Evolutionary conservation across 2,113 vertebrate species (phyloP).

Genomic region (Hippocampus mohnikei): DNA sequence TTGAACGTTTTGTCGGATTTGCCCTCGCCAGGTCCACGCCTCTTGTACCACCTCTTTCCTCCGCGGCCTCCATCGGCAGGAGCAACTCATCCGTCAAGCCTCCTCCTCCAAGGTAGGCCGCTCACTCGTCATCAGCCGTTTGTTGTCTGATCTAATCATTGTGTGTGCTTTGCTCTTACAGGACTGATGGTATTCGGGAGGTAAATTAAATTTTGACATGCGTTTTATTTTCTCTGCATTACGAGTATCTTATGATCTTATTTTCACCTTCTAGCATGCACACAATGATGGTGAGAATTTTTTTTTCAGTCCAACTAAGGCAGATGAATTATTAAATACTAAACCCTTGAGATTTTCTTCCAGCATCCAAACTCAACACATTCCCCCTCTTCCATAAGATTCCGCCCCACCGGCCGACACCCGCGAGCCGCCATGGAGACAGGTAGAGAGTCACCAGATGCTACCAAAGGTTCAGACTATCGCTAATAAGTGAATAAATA

Average conservation of each 20-base stretch:
- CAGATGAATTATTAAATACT: not conserved
- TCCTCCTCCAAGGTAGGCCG: slow-evolving; percentile 24
- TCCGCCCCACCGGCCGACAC: slow-evolving; percentile 60
- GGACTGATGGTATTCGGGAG: slow-evolving; percentile 44
- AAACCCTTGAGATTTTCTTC: not conserved
- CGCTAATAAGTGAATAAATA: not conserved
- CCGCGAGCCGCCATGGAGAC: slow-evolving; percentile 33
- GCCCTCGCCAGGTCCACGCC: slow-evolving; percentile 69
- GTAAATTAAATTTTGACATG: slow-evolving; percentile 23
- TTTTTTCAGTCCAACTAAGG: not conserved
- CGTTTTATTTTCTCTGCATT: not conserved
- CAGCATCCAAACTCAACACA: slow-evolving; percentile 68
- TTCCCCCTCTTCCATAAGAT: slow-evolving; percentile 75
- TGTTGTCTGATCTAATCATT: not conserved
- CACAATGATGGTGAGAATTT: slow-evolving; percentile 74
- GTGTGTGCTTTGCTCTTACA: slow-evolving; percentile 26
- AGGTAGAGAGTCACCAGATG: slow-evolving; percentile 33
- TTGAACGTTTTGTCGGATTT: not conserved
- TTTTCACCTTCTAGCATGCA: slow-evolving; percentile 45
- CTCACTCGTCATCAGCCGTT: not conserved
- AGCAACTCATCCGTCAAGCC: slow-evolving; percentile 47
- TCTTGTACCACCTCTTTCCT: slow-evolving; percentile 56
- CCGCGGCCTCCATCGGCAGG: slow-evolving; percentile 58
- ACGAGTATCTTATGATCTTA: not conserved
- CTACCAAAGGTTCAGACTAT: not conserved